Base-by-base conservation (phyloP, 2,888 invertebrate species). In the Synanthedon tipuliformis region DNA sequence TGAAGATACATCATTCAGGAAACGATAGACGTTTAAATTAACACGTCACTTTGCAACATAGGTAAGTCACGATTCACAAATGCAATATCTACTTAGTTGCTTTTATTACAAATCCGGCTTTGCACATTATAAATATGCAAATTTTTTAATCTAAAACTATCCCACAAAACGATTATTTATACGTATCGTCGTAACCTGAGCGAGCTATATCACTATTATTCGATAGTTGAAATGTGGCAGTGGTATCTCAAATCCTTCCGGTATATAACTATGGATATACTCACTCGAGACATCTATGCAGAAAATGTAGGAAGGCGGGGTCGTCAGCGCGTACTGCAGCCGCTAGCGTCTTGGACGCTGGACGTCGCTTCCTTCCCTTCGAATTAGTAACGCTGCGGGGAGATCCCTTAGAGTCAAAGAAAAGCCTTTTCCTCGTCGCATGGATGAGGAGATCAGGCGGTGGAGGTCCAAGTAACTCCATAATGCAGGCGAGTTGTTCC, bases 401-500 rank as follows among this genome's bases (percentile, higher is more conserved):
- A 62, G 93, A 92, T 61, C 97, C 97, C 76, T 96, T 94, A 41
- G 97, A 96, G 83, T 95, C 95, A 72, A 96, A 96, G 88, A 96
- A 96, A 60, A 96, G 88, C 62, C 95, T 89, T 75, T 94, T 92
- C 71, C 96, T 89, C 0, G 96, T 93, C 41, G 97, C 97, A 60
- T 92, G 92, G 59, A 92, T 91, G 59, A 98, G 91, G 59, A 98
- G 91, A 68, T 94, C 92, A 55, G 94, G 93, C 2, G 97, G 95
- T 3, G 98, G 98, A 60, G 93, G 89, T 18, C 97, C 97, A 58
- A 97, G 88, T 53, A 98, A 92, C 87, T 98, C 98, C 97, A 98
- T 98, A 68, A 98, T 95, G 85, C 98, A 98, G 54, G 97, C 96
- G 60, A 98, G 90, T 81, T 98, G 98, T 74, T 98, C 98, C 56